phyloP scores from a whole-genome alignment of 1,140 invertebrate genomes.

The Meteorus sp. region DNA sequence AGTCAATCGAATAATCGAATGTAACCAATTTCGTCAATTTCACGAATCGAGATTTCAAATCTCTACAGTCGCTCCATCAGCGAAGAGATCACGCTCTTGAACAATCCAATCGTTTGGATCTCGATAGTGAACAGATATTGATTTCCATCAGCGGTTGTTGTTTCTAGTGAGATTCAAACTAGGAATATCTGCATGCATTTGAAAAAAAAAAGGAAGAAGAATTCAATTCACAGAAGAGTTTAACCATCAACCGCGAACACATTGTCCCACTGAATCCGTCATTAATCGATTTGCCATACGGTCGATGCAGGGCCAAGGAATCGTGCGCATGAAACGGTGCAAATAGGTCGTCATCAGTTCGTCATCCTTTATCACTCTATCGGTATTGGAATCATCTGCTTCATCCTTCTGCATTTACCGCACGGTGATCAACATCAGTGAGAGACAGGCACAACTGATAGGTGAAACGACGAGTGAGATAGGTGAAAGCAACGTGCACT shows the following conservation, averaged over 20 bases:
- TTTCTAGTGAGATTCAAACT: no score
- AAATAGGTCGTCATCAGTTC: slow-evolving; percentile 6
- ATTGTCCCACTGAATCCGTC: neutral
- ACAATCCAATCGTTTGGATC: slow-evolving; percentile 7
- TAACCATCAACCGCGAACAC: neutral
- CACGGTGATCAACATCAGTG: neutral
- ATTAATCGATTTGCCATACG: neutral
- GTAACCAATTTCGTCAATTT: slow-evolving; percentile 8
- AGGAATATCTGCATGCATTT: no score
- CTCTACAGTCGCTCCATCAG: neutral
- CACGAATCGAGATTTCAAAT: neutral
- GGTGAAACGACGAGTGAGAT: neutral
- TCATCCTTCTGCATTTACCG: neutral
- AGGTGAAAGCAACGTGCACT: neutral
- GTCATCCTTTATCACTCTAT: no score
- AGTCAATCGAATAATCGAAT: slow-evolving; percentile 15
- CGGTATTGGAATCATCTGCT: no score
- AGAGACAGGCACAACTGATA: neutral
- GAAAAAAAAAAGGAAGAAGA: slow-evolving; percentile 1
- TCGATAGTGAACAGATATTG: neutral
- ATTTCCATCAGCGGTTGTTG: neutral
- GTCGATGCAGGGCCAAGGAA: neutral
- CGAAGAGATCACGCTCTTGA: no score
- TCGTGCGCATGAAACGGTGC: neutral
- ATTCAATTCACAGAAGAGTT: neutral